Base-by-base conservation (phyloP, 2,113 vertebrate genomes). In the Apistogramma diplotaenia region DNA sequence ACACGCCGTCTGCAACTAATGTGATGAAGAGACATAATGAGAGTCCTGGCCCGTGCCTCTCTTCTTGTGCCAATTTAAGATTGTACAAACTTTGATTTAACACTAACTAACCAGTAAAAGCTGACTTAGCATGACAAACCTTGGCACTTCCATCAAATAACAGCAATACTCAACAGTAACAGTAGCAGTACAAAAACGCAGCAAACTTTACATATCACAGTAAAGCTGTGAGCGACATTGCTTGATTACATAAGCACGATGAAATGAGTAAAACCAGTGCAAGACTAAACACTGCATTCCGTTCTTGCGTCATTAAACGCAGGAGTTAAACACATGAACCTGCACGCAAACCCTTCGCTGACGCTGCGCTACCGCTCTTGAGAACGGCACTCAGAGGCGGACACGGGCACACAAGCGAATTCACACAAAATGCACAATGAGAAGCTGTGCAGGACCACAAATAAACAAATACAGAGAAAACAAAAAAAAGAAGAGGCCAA, bases 381-480 rank as follows among this genome's bases (percentile, higher is more conserved):
- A 70, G 43, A 29, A 40, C 4, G 0, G 16, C 43, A 2, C 57
- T 27, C 33, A 43, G n/a, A 65, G 16, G 21, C 62, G 60, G 31
- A 74, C 67, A 29, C 6, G 5, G 43, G 18, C 8, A 51, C 1
- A 18, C 19, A 73, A 46, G 79, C 10, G 62, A 23, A 35, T 55
- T 73, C 53, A 6, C 11, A 78, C 67, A 76, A 25, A 35, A 59
- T 2, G 60, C 11, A 67, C 77, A 83, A 74, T 72, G 33, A 71
- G 25, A 79, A 46, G 55, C 72, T 21, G 57, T 18, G 12, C 60
- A 5, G 29, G 23, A 43, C 81, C 57, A 16, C 55, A 71, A 25
- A 80, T 75, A 90, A 89, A 90, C 78, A 83, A 77, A 89, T 31
- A 71, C 0, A 54, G n/a, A n/a, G 37, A 80, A 74, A 62, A 76